Base-by-base conservation (phyloP, 2,113 vertebrate species). In the Arizona elegans region DNA sequence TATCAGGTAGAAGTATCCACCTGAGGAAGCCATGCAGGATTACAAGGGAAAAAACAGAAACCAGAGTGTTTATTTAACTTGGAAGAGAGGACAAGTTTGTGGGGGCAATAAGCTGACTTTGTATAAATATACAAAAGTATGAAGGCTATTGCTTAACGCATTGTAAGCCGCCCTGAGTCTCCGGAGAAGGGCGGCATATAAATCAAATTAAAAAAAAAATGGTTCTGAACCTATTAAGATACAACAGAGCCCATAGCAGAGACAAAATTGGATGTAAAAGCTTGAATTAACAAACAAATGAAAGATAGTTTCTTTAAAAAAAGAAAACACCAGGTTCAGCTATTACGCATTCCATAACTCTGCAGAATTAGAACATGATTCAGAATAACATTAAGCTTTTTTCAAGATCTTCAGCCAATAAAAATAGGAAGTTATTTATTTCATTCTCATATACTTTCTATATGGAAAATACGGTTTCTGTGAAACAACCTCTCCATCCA, bases 311-410 rank as follows among this genome's bases (percentile, higher is more conserved):
- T 89, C 26, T 5, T 96, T 33, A 87, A 91, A 17, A 93, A 24
- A 9, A 85, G n/a, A 15, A 94, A 9, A 93, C 0, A 94, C 5
- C 24, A 58, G 4, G 21, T 75, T n/a, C 47, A 92, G 1, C 26
- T 99, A 24, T 99, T 99, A 65, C 99, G 98, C 98, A 99, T 98
- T 55, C 91, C 75, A 52, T 98, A 97, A 91, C 97, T 99, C 99
- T 99, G 95, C 33, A 95, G 94, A 87, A 87, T 24, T 92, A 7
- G 9, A 92, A n/a, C 8, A 17, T 5, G 91, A 1, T 88, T 75
- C 0, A 90, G 7, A 86, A 87, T 70, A 15, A 65, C 29, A 38
- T 59, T 59, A 26, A 85, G 1, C 0, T 13, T 70, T 10, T 7
- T 8, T 26, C 59, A 70, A 88, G 11, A 89, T 33, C 54, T 52